phyloP scores from a whole-genome alignment of 2,888 invertebrate species.

The Papilio elwesi region DNA sequence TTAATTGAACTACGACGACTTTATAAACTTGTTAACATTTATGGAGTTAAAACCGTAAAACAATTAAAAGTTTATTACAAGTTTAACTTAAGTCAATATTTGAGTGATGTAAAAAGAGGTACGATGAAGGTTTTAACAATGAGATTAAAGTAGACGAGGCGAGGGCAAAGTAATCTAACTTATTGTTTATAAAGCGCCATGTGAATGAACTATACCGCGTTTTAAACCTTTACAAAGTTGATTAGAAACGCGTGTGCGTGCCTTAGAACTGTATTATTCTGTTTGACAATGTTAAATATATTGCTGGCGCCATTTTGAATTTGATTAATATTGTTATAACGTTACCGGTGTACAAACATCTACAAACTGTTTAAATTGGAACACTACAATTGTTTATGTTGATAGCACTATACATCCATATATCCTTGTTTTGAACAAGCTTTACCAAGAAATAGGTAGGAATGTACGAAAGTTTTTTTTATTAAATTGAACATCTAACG shows the following conservation, averaged over 20 bases:
- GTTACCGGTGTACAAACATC: not conserved
- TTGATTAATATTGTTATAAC: conserved; percentile 2
- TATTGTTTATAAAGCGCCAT: conserved; percentile 8
- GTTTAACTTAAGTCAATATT: not conserved
- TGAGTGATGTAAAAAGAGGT: not conserved
- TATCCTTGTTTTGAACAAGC: too few species aligned
- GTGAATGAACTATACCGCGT: conserved; percentile 1
- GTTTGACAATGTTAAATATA: conserved; percentile 3
- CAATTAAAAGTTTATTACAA: not conserved
- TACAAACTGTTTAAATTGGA: conserved; percentile 8
- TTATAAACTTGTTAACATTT: not conserved
- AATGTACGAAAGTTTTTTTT: too few species aligned
- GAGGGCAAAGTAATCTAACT: conserved; percentile 2
- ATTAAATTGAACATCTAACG: too few species aligned
- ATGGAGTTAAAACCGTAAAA: not conserved
- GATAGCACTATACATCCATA: too few species aligned
- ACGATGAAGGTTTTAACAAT: not conserved
- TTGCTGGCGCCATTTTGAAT: conserved; percentile 15
- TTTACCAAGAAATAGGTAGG: too few species aligned
- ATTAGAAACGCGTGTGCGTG: conserved; percentile 7
- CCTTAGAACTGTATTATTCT: conserved; percentile 1
- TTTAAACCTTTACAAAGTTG: not conserved
- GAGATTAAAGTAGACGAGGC: conserved; percentile 7
- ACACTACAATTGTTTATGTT: not conserved
- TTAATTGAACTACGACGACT: not conserved